Percentiles rank a stretch among this genome's conserved stretches.
Evolutionary conservation across 2,888 invertebrate genomes (phyloP).

Genomic region (Atherix ibis): DNA sequence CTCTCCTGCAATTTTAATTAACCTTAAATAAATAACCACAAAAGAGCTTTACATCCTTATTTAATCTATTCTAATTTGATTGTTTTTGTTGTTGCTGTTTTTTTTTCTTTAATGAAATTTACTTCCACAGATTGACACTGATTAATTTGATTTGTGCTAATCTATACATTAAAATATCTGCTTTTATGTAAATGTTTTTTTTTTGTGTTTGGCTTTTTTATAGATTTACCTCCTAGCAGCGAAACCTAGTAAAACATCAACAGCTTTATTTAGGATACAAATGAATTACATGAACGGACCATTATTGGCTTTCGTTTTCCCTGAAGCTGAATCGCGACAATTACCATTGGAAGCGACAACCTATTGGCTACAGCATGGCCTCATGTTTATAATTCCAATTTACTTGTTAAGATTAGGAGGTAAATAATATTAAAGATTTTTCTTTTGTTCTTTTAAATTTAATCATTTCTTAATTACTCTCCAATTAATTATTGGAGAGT

Average conservation of each 20-base stretch:
- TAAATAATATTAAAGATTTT: conserved; percentile 31
- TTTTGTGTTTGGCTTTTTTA: conserved; percentile 20
- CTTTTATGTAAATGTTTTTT: too few species aligned
- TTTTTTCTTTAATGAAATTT: too few species aligned
- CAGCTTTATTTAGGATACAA: conserved; percentile 76
- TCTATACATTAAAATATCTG: too few species aligned
- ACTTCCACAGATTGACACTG: too few species aligned
- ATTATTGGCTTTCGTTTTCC: conserved; percentile 79
- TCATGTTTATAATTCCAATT: conserved; percentile 89
- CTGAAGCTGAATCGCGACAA: conserved; percentile 83
- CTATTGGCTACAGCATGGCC: conserved; percentile 90
- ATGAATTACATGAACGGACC: conserved; percentile 89
- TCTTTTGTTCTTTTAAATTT: conserved; percentile 1
- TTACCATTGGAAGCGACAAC: conserved; percentile 82
- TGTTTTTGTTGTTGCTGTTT: too few species aligned
- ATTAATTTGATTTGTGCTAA: too few species aligned
- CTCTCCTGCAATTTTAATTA: too few species aligned
- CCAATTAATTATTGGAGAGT: not conserved
- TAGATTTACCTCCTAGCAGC: conserved; percentile 83
- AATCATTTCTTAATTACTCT: not conserved
- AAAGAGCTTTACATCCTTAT: too few species aligned
- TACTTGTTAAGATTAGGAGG: conserved; percentile 80
- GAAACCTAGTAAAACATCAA: conserved; percentile 65
- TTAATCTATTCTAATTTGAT: too few species aligned
- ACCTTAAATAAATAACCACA: too few species aligned